These are phyloP conservation scores for Dendrolimus houi DNA, from an alignment of 2,888 invertebrate species.

Conservation along the genomic window DNA sequence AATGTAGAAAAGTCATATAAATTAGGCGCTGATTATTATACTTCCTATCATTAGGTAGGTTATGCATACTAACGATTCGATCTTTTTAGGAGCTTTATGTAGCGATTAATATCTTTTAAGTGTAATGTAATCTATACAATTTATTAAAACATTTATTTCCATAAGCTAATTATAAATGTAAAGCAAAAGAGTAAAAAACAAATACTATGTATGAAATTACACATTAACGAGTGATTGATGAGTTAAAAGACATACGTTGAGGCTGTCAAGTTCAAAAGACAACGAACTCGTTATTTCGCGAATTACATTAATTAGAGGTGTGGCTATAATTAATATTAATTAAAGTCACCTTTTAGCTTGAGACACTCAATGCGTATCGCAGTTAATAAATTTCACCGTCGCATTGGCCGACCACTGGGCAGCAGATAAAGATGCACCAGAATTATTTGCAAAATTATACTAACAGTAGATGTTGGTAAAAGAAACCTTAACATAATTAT, in stretches of 20 bases:
- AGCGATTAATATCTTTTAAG: too few relatives aligned
- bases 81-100: too few relatives aligned
- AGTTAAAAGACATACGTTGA: slow-evolving; percentile 14
- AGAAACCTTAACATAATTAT: slow-evolving; percentile 14
- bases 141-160: too few relatives aligned
- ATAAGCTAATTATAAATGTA: too few relatives aligned
- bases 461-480: slow-evolving; percentile 10
- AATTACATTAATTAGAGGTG: slow-evolving; percentile 74
- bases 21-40: too few relatives aligned
- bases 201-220: neutral
- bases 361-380: slow-evolving; percentile 73
- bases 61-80: too few relatives aligned
- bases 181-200: too few relatives aligned
- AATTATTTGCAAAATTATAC: slow-evolving; percentile 26
- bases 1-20: too few relatives aligned
- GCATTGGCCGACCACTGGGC: slow-evolving; percentile 56
- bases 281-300: slow-evolving; percentile 45
- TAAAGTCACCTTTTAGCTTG: slow-evolving; percentile 71
- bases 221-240: neutral
- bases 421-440: slow-evolving; percentile 65
- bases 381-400: slow-evolving; percentile 71
- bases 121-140: too few relatives aligned
- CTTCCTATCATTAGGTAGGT: too few relatives aligned
- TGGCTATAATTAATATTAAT: slow-evolving; percentile 75
- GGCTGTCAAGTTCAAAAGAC: slow-evolving; percentile 40